A percentile compares a stretch with the other conserved stretches of the same genome.
Conservation (phyloP, 2,797 vertebrate genomes). For the Scarus forsteni region DNA sequence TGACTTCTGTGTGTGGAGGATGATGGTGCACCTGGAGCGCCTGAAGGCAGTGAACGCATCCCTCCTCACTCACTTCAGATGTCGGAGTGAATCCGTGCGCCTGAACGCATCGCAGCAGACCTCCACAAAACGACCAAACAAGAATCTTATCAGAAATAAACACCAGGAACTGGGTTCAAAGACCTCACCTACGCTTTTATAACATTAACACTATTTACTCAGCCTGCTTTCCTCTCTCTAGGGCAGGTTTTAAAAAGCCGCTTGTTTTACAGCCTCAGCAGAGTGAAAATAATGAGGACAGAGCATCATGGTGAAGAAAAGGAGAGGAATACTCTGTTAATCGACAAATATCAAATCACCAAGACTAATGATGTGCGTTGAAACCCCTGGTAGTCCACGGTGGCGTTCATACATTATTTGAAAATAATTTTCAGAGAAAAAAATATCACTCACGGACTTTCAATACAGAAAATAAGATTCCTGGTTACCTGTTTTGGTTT, state of each 20-base stretch:
- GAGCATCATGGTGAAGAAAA: conserved; percentile 7
- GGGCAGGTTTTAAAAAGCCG: not conserved
- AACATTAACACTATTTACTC: conserved; percentile 16
- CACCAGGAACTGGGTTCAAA: conserved; percentile 45
- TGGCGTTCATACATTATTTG: too few relatives aligned
- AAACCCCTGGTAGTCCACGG: too few relatives aligned
- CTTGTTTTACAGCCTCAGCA: too few relatives aligned
- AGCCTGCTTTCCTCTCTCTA: not conserved
- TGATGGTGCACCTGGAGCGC: conserved; percentile 3
- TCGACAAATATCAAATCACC: conserved; percentile 10
- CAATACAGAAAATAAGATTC: conserved; percentile 38
- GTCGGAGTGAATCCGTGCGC: conserved; percentile 9
- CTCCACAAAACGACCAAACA: conserved; percentile 24
- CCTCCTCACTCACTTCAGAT: not conserved
- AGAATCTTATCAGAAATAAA: conserved; percentile 8
- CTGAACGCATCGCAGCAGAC: conserved; percentile 56
- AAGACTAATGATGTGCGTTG: not conserved
- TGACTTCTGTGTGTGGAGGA: conserved; percentile 3
- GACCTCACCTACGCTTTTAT: conserved; percentile 15
- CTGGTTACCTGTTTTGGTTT: conserved; percentile 68
- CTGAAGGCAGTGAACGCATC: not conserved
- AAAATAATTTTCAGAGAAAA: too few relatives aligned
- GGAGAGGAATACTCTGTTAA: not conserved
- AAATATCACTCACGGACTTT: not conserved
- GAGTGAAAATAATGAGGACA: conserved; percentile 10